A percentile compares a stretch with the other conserved stretches of the same genome.
phyloP scores from a whole-genome alignment of 1,140 invertebrate genomes.

The Drosophila navojoa region DNA sequence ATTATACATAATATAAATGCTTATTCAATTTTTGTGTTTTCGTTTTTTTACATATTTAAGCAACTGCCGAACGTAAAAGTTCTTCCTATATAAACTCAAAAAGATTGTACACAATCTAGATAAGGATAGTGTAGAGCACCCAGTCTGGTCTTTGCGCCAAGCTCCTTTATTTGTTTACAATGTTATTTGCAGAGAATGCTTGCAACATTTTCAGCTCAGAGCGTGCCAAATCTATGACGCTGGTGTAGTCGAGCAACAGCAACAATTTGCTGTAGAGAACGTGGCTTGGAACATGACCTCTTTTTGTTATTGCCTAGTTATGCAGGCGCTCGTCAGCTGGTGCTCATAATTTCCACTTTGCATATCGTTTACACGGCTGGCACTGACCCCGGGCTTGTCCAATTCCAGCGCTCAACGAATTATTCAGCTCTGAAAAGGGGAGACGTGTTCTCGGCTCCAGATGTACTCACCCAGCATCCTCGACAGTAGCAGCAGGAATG shows the following conservation, averaged over 20 bases:
- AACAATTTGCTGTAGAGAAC: not conserved
- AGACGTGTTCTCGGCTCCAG: not conserved
- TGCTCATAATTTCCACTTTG: conserved; percentile 62
- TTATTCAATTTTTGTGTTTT: not conserved
- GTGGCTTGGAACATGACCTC: conserved; percentile 24
- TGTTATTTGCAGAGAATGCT: not conserved
- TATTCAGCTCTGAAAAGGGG: conserved; percentile 30
- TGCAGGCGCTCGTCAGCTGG: conserved; percentile 62
- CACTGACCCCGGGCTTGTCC: conserved; percentile 53
- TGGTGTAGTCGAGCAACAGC: no score
- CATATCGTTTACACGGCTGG: conserved; percentile 73
- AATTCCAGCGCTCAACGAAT: conserved; percentile 41
- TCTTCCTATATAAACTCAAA: no score
- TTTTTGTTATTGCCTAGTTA: conserved; percentile 62
- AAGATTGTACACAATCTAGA: no score
- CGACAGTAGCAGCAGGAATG: conserved; percentile 69
- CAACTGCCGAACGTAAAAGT: not conserved
- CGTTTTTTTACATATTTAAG: not conserved
- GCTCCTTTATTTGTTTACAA: not conserved
- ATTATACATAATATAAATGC: not conserved
- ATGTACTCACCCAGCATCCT: conserved; percentile 74
- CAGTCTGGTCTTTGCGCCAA: no score
- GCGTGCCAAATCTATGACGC: conserved; percentile 2
- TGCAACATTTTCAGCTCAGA: not conserved
- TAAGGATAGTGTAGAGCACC: no score